phyloP scores from a whole-genome alignment of 2,113 vertebrate species.

The Ciconia boyciana region DNA sequence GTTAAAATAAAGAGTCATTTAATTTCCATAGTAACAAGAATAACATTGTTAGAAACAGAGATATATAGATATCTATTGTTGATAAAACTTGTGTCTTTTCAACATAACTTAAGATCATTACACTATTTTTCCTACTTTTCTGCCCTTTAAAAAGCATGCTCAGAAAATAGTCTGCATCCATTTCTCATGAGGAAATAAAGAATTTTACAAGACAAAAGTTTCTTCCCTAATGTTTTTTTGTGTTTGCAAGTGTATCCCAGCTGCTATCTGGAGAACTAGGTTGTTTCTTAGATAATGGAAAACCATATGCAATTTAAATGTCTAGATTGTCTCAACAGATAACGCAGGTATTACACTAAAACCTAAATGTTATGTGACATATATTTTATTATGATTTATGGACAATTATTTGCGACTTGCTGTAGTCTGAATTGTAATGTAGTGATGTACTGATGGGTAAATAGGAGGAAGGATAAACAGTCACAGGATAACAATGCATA shows the following conservation, averaged over 20 bases:
- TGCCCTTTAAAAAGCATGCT: not conserved
- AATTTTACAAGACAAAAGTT: not conserved
- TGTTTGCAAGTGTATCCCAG: not conserved
- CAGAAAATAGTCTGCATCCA: not conserved
- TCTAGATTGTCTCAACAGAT: not conserved
- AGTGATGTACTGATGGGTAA: not conserved
- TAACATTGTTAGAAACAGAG: not conserved
- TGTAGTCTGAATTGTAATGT: not conserved
- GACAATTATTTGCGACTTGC: not conserved
- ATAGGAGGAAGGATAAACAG: not conserved
- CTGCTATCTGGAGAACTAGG: not conserved
- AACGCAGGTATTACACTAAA: constrained; percentile 1
- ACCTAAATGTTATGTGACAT: not conserved
- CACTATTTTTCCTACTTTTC: not conserved
- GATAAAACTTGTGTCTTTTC: not conserved
- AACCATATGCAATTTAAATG: constrained; percentile 17
- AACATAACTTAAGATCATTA: not conserved
- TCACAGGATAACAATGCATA: not conserved
- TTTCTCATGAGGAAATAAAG: not conserved
- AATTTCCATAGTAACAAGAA: not conserved
- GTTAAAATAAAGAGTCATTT: not conserved
- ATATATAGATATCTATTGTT: not conserved
- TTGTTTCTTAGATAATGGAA: constrained; percentile 5
- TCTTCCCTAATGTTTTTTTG: not conserved
- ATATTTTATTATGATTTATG: constrained; percentile 45